phyloP scores from a whole-genome alignment of 2,113 vertebrate genomes.

The Morphnarchus princeps region DNA sequence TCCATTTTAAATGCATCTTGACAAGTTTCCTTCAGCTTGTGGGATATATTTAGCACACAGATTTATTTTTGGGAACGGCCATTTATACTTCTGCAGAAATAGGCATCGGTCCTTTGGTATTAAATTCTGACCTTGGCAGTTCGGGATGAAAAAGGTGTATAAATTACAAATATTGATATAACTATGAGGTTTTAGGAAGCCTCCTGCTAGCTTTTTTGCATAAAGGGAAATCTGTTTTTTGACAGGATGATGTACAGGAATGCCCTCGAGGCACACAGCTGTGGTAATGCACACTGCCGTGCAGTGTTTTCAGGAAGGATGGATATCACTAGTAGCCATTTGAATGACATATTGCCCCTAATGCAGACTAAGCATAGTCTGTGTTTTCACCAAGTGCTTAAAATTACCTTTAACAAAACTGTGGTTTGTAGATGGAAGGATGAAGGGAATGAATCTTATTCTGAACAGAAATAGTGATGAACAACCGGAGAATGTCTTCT shows the following conservation, averaged over 20 bases:
- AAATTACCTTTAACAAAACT: neutral
- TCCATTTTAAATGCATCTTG: neutral
- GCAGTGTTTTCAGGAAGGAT: neutral
- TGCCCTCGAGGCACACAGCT: neutral
- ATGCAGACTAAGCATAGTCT: neutral
- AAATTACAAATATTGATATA: neutral
- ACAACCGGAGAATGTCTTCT: neutral
- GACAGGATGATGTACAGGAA: neutral
- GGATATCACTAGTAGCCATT: neutral
- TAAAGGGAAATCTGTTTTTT: neutral
- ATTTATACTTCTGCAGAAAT: neutral
- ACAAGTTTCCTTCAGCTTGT: neutral
- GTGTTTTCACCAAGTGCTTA: neutral
- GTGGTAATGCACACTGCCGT: fast-evolving
- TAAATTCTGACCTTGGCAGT: neutral
- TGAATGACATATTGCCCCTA: neutral
- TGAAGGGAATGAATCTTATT: neutral
- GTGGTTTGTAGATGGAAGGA: neutral
- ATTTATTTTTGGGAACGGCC: neutral
- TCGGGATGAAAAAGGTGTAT: neutral
- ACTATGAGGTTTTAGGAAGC: neutral
- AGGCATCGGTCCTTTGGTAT: neutral
- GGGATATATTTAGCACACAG: neutral
- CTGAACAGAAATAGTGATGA: neutral
- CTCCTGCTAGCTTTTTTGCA: neutral